These are phyloP conservation scores for Pygoscelis adeliae DNA, from an alignment of 2,113 vertebrate genomes.

Conservation along the genomic window DNA sequence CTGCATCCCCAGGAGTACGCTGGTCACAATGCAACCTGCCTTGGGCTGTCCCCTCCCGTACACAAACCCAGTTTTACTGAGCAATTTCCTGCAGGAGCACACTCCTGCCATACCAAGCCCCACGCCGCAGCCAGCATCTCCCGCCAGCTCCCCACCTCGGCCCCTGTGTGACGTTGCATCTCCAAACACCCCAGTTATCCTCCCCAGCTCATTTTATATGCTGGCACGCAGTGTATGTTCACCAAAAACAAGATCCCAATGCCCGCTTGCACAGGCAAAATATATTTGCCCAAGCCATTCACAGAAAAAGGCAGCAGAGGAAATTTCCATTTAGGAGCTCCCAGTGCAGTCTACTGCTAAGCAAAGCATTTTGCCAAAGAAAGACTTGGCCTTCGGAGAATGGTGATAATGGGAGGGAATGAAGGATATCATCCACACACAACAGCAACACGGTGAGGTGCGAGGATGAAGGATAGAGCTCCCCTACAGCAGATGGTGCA, in stretches of 20 bases:
- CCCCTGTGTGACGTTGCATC: accelerated
- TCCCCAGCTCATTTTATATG: background rate
- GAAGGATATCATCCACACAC: background rate
- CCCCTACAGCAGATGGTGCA: background rate
- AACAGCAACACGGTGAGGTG: background rate
- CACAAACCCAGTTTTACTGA: background rate
- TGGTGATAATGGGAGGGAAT: accelerated
- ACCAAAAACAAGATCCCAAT: accelerated
- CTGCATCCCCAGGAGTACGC: accelerated
- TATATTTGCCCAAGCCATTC: background rate
- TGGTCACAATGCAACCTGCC: accelerated
- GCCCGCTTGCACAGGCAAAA: background rate
- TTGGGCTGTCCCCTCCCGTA: background rate
- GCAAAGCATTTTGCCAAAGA: background rate
- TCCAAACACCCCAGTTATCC: background rate
- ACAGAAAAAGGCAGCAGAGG: background rate
- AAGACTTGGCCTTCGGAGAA: background rate
- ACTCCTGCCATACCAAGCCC: background rate
- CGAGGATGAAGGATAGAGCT: background rate
- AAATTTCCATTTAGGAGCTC: background rate
- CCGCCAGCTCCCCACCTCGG: accelerated
- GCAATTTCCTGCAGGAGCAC: background rate
- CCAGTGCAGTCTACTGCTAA: background rate
- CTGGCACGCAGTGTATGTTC: accelerated
- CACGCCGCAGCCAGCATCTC: accelerated